phyloP scores from a whole-genome alignment of 2,113 vertebrate species.

The Boleophthalmus pectinirostris region DNA sequence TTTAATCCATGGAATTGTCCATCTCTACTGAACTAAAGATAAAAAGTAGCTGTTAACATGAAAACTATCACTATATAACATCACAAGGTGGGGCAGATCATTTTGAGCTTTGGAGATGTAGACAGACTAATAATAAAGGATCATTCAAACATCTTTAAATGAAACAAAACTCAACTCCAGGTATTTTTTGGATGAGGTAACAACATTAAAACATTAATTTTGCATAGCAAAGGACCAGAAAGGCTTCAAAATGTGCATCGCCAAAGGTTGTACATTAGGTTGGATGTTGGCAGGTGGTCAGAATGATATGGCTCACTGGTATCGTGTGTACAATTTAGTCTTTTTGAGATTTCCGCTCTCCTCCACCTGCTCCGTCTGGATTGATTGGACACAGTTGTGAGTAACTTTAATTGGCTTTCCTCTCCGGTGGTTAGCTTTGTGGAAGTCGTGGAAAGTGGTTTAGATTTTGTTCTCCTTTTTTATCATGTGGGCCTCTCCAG shows the following conservation, averaged over 20 bases:
- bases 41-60: no score
- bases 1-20: no score
- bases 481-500: constrained; percentile 55
- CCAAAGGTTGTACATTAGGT: neutral
- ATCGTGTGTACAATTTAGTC: constrained; percentile 11
- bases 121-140: no score
- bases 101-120: no score
- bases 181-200: no score
- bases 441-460: constrained; percentile 51
- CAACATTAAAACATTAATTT: no score
- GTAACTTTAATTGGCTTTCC: constrained; percentile 68
- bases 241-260: neutral
- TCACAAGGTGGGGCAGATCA: no score
- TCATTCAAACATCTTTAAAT: no score
- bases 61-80: no score
- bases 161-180: no score
- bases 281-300: neutral
- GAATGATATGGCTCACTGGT: constrained; percentile 8
- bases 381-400: constrained; percentile 71
- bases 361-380: constrained; percentile 55
- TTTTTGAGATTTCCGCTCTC: constrained; percentile 51
- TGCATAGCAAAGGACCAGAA: no score
- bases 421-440: constrained; percentile 60
- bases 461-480: constrained; percentile 25
- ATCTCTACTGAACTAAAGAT: no score